phyloP scores from a whole-genome alignment of 1,140 invertebrate species.

The Diachasma alloeum region DNA sequence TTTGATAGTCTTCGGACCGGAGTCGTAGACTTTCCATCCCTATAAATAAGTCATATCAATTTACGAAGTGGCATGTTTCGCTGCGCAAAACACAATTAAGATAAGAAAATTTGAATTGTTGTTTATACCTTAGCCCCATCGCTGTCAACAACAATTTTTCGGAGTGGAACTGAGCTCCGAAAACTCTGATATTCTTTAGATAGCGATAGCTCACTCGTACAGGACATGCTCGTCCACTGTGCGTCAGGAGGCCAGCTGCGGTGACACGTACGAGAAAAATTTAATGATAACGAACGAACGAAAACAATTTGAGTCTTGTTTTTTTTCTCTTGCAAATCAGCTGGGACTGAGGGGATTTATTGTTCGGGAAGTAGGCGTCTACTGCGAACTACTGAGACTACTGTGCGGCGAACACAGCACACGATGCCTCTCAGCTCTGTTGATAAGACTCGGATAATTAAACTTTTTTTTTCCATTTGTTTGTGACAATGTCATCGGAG shows the following conservation, averaged over 20 bases:
- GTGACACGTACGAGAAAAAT: not conserved
- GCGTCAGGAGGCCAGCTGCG: not conserved
- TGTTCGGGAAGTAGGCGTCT: not conserved
- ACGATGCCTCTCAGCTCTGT: not conserved
- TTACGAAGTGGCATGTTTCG: constrained; percentile 7
- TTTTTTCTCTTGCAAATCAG: not conserved
- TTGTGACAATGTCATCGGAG: not conserved
- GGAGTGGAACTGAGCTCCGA: constrained; percentile 81
- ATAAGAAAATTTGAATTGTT: constrained; percentile 11
- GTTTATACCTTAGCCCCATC: constrained; percentile 75
- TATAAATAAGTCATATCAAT: constrained; percentile 52
- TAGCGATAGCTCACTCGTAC: constrained; percentile 74
- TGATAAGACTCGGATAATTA: not conserved
- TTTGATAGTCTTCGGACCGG: constrained; percentile 80
- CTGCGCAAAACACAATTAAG: constrained; percentile 18
- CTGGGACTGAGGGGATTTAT: not conserved
- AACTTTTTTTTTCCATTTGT: not conserved
- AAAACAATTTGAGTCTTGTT: not conserved
- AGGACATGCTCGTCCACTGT: constrained; percentile 66
- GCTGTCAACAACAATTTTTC: constrained; percentile 83
- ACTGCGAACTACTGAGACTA: not conserved
- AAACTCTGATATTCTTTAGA: constrained; percentile 88
- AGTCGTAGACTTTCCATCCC: constrained; percentile 90
- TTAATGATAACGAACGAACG: not conserved
- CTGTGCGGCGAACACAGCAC: not conserved